A percentile compares a stretch with the other conserved stretches of the same genome.
Conservation (phyloP, 2,888 invertebrate species). For the Drosophila buzzatii region DNA sequence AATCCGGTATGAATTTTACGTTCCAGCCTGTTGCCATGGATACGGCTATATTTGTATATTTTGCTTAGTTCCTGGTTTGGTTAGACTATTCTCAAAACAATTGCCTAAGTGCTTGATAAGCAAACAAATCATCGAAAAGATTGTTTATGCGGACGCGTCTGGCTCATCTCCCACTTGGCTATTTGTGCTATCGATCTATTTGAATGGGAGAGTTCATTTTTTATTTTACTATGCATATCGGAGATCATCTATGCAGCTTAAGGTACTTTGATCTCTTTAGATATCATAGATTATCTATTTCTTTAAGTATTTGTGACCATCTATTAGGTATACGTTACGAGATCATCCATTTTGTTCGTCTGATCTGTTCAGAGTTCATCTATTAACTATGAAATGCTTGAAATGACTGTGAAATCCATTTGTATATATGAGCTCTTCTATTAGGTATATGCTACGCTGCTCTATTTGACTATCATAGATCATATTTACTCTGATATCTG, state of each 20-base stretch:
- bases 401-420: too few species aligned
- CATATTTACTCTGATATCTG: not conserved
- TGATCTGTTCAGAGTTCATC: not conserved
- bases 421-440: too few species aligned
- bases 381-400: not conserved
- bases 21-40: constrained; percentile 16
- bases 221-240: not conserved
- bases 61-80: constrained; percentile 30
- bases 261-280: not conserved
- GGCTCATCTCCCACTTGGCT: constrained; percentile 3
- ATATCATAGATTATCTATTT: not conserved
- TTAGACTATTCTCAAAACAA: constrained; percentile 58
- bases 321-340: too few species aligned
- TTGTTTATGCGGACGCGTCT: constrained; percentile 32
- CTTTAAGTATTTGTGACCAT: not conserved
- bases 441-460: too few species aligned
- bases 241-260: not conserved
- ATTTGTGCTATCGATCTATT: not conserved
- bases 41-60: constrained; percentile 45
- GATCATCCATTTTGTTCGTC: not conserved
- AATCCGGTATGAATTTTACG: constrained; percentile 24
- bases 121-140: constrained; percentile 56
- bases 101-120: constrained; percentile 58
- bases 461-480: not conserved
- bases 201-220: not conserved